These are phyloP conservation scores for Orchesella flavescens DNA, from an alignment of 2,888 invertebrate species.

Conservation along the genomic window DNA sequence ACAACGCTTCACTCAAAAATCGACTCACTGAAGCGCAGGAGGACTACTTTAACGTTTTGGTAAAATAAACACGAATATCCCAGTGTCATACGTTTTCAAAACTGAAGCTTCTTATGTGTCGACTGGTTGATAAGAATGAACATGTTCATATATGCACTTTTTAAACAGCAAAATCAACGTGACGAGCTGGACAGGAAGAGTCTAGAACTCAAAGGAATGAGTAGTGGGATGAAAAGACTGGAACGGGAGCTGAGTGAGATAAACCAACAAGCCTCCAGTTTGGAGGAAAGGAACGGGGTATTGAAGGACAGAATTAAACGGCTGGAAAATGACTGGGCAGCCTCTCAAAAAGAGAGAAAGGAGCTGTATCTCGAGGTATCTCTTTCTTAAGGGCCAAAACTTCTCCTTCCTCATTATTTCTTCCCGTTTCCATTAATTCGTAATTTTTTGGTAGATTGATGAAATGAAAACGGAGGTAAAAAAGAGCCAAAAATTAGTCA, in stretches of 20 bases:
- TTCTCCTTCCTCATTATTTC: too few relatives aligned
- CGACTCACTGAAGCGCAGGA: conserved; percentile 59
- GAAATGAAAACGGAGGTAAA: conserved; percentile 36
- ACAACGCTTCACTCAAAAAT: conserved; percentile 47
- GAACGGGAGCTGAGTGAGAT: conserved; percentile 52
- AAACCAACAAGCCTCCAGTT: conserved; percentile 16
- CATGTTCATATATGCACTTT: too few relatives aligned
- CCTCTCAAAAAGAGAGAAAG: conserved; percentile 44
- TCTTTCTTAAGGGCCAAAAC: too few relatives aligned
- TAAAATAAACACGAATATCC: not conserved
- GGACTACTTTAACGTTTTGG: conserved; percentile 55
- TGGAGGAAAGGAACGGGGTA: conserved; percentile 50
- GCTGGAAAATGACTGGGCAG: conserved; percentile 53
- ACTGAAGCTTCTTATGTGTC: too few relatives aligned
- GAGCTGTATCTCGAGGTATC: conserved; percentile 25
- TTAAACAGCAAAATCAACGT: conserved; percentile 47
- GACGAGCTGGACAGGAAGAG: conserved; percentile 62
- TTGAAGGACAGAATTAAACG: conserved; percentile 37
- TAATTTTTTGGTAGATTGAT: conserved; percentile 15
- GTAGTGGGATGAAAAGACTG: conserved; percentile 51
- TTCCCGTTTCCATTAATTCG: too few relatives aligned
- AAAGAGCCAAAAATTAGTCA: conserved; percentile 21
- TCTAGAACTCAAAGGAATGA: conserved; percentile 20
- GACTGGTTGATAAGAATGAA: too few relatives aligned
- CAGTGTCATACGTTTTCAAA: too few relatives aligned